Evolutionary conservation across 2,888 invertebrate genomes (phyloP), one percentile per base, ranked within the genome.

Genomic region (Nymphalis polychloros): DNA sequence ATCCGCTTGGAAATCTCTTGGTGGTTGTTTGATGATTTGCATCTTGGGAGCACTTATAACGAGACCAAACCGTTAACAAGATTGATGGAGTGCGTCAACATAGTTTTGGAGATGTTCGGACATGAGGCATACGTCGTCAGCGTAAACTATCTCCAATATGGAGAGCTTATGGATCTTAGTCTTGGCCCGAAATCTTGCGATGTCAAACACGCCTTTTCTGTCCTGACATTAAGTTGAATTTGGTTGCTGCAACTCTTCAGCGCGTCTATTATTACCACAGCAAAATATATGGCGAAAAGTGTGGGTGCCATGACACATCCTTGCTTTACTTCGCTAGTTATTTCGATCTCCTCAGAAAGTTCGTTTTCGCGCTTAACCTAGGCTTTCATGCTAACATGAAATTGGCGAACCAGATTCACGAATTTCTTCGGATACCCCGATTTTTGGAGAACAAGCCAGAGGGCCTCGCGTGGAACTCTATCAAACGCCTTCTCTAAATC

Each of bases 281-380:
- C 27, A 27, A 27, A 27, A 5, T 27, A 27, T 27, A 27, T 27
- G 27, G 27, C 3, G 27, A 27, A 27, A 27, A 27, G 27, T 27
- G 27, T 27, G 27, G 27, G 27, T 27, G 27, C 27, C 3, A 27
- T 27, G 27, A 27, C 27, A 27, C 27, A 27, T 27, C 27, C 27
- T 27, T 27, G 27, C 3, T 27, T 27, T 27, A 27, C 27, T 27
- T 67, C 19, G 19, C 49, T 48, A 23, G 47, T 47, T 8, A 60
- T 48, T 6, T 13, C 35, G n/a, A 64, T 41, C 31, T 47, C 46
- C 46, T 71, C 64, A 10, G 72, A 53, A 8, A 63, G 13, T 3
- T 46, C 20, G 17, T 48, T 48, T 48, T 48, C 48, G 48, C 4
- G 48, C 17, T 48, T 17, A n/a, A 48, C 48, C 17, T 6, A 17